Evolutionary conservation across 2,797 vertebrate species (phyloP).

Genomic region (Squalus acanthias): DNA sequence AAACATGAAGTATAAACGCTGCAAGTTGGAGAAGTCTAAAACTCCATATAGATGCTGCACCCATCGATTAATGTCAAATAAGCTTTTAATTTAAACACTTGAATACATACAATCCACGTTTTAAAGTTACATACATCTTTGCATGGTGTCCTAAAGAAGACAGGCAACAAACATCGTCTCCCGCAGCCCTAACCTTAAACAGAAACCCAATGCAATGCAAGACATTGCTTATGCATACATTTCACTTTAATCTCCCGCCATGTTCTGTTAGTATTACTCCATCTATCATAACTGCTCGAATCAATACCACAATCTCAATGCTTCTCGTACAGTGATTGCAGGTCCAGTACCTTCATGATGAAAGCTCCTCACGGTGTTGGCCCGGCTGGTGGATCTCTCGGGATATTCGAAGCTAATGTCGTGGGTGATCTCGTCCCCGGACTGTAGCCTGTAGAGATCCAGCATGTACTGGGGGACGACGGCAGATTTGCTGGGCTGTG

Average conservation of each 20-base stretch:
- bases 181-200: not conserved
- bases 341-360: conserved; percentile 84
- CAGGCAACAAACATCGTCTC: not conserved
- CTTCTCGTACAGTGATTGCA: not conserved
- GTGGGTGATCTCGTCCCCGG: conserved; percentile 72
- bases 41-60: not conserved
- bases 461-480: conserved; percentile 89
- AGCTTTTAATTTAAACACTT: not conserved
- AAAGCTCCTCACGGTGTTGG: conserved; percentile 97
- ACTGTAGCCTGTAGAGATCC: conserved; percentile 93
- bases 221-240: not conserved
- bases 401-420: conserved; percentile 81
- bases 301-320: not conserved
- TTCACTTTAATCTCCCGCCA: conserved; percentile 20
- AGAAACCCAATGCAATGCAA: not conserved
- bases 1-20: not conserved
- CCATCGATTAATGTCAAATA: not conserved
- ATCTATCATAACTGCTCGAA: not conserved
- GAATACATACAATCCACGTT: not conserved
- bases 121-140: not conserved
- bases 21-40: not conserved
- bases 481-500: conserved; percentile 79
- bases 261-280: conserved; percentile 17
- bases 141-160: not conserved
- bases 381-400: conserved; percentile 85